Percentiles rank a stretch among this genome's conserved stretches.
Conservation (phyloP, 2,113 vertebrate genomes). For the Calonectris borealis region DNA sequence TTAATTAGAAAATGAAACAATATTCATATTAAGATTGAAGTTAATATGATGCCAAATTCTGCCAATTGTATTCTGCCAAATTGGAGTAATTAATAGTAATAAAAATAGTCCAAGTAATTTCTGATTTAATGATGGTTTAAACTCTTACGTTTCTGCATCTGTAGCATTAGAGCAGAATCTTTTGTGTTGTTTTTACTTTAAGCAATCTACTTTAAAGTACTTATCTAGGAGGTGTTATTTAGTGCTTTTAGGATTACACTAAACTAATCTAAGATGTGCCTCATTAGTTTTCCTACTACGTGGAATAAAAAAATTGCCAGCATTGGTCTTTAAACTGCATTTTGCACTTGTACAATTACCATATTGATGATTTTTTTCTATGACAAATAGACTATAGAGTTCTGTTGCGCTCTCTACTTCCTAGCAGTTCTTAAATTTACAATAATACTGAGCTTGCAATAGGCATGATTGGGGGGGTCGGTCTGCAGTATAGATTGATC, state of each 20-base stretch:
- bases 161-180: not conserved
- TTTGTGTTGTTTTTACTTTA: not conserved
- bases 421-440: not conserved
- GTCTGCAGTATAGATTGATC: not conserved
- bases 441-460: not conserved
- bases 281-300: constrained; percentile 17
- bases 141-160: not conserved
- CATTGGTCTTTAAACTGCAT: not conserved
- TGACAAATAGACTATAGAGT: not conserved
- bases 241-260: constrained; percentile 5
- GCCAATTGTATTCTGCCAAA: not conserved
- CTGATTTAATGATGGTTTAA: not conserved
- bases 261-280: constrained; percentile 13
- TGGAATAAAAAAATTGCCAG: not conserved
- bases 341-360: constrained; percentile 21
- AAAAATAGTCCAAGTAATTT: not conserved
- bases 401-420: not conserved
- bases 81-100: not conserved
- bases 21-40: not conserved
- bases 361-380: not conserved
- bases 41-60: not conserved
- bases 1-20: not conserved
- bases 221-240: not conserved
- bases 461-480: not conserved
- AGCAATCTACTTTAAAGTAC: not conserved